A percentile compares a stretch with the other conserved stretches of the same genome.
phyloP scores from a whole-genome alignment of 2,113 vertebrate species.

The human region GRCh38 chr13:108519001-108519500 shows the following conservation, averaged over 20 bases:
- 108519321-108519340: not conserved
- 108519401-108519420: not conserved
- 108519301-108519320: not conserved
- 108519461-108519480: not conserved
- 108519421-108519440: too few species aligned
- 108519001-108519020: not conserved
- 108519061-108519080: not conserved
- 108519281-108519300: not conserved
- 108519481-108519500: not conserved
- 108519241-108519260: constrained; percentile 17
- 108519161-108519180: not conserved
- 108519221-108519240: constrained; percentile 25
- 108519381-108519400: accelerated
- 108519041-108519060: not conserved
- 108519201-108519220: not conserved
- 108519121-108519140: not conserved
- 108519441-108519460: not conserved
- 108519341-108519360: not conserved
- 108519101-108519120: not conserved
- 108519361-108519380: not conserved
- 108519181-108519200: constrained; percentile 17
- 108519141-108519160: not conserved
- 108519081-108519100: not conserved
- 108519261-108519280: not conserved
- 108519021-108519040: not conserved